These are phyloP conservation scores for Abscondita cerata DNA, from an alignment of 2,888 invertebrate genomes.

Conservation along the genomic window DNA sequence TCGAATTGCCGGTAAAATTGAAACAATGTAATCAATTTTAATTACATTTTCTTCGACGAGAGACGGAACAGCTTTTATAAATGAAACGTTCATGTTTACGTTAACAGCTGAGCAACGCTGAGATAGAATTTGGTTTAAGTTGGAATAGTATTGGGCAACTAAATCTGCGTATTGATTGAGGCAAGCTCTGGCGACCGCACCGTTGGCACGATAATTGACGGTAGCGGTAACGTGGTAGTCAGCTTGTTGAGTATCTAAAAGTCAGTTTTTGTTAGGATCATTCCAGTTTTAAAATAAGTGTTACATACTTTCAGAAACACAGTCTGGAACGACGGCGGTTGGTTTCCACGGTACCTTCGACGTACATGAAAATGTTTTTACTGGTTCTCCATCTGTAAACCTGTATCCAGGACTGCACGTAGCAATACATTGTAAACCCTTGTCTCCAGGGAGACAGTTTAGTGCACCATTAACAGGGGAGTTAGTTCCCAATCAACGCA, in stretches of 20 bases:
- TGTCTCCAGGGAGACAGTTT: conserved; percentile 84
- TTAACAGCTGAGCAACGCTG: conserved; percentile 94
- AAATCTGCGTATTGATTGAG: conserved; percentile 85
- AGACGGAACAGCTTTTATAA: conserved; percentile 81
- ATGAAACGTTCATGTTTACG: conserved; percentile 92
- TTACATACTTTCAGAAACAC: conserved; percentile 85
- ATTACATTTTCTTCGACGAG: conserved; percentile 87
- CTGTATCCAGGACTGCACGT: conserved; percentile 88
- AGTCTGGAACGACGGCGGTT: conserved; percentile 89
- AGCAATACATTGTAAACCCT: conserved; percentile 86
- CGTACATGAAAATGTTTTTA: conserved; percentile 87
- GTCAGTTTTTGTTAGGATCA: conserved; percentile 20
- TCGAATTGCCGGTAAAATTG: conserved; percentile 85
- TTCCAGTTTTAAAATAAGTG: too few species aligned
- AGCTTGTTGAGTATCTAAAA: conserved; percentile 88
- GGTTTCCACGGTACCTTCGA: conserved; percentile 85
- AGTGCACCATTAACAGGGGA: conserved; percentile 89
- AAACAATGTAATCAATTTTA: conserved; percentile 87
- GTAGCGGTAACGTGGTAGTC: conserved; percentile 89
- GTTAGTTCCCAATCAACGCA: conserved; percentile 95
- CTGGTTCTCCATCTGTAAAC: conserved; percentile 89
- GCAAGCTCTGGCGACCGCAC: conserved; percentile 85
- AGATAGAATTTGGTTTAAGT: conserved; percentile 82
- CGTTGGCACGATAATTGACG: conserved; percentile 87
- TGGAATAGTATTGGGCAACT: conserved; percentile 78